Evolutionary conservation across 2,797 vertebrate species (phyloP), one percentile per base, ranked within the genome.

Genomic region (Chrysocyon brachyurus): DNA sequence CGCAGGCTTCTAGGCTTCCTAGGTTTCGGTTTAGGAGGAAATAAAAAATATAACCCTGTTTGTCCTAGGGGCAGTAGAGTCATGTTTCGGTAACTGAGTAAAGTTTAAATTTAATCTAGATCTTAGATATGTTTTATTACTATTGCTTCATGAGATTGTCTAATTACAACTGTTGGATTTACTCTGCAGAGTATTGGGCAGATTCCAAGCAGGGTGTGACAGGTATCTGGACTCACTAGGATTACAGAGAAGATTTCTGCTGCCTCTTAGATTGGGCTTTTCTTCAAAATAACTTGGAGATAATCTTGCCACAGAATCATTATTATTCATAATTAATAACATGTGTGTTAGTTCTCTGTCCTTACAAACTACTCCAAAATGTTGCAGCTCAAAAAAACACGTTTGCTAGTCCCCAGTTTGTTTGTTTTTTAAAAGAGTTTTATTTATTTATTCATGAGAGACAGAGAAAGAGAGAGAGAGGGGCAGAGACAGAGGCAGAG

Each of bases 31-130:
- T 95, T 79, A 17, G 68, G 31, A 88, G 21, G 63, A 93, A 83
- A 84, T 91, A 11, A 68, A 87, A 82, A 31, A n/a, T 19, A 0
- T 7, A 52, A 31, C 40, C 68, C 40, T 63, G 1, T 40, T 63
- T 49, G 56, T 66, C 61, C 73, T 54, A 4, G n/a, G 36, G 22
- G 72, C 15, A 11, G 40, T 59, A 66, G 73, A 52, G 64, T 75
- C n/a, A 52, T 81, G 28, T 75, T 95, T 96, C n/a, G 21, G 1
- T 81, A 93, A 90, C 12, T 46, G 70, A 64, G 12, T 77, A 87
- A 96, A 93, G 95, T 93, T 97, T 77, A 89, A 85, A 81, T 87
- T 90, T 92, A 91, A 96, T 96, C 92, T 97, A 92, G 56, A 94
- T 96, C 78, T 49, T 61, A 90, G 77, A 87, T 97, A 91, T 28